Evolutionary conservation across 2,888 invertebrate species (phyloP), one percentile per base, ranked within the genome.

Genomic region (Crepidodera aurea): DNA sequence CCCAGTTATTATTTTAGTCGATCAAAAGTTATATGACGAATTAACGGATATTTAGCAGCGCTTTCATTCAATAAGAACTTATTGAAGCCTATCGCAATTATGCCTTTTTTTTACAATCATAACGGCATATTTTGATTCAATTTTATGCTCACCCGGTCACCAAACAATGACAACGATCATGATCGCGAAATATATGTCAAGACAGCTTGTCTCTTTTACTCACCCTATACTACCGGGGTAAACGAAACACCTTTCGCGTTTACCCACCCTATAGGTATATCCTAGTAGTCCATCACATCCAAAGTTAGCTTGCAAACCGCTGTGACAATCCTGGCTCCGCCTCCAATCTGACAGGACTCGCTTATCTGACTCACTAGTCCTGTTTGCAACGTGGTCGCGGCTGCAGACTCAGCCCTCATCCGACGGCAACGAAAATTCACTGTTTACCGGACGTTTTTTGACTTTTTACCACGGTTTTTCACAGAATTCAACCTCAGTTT

Each of bases 321-420:
- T 79, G 79, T 80, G 80, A 80, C 81, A 79, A 79, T 79, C 77
- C 78, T 74, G 77, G 63, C 77, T 74, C 79, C 79, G 77, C 79
- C 79, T 75, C 70, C 69, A 58, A 68, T 71, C 73, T 72, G 76
- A 74, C 75, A 78, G 77, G 76, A 78, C 73, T 71, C 78, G 75
- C 74, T 78, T 77, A 76, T 78, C 74, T 77, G 77, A 76, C 75
- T 77, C 78, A 77, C 74, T 78, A 81, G 79, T 79, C 79, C 77
- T 77, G 78, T 75, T 75, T 75, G 73, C 74, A 73, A 72, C 78
- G 78, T 75, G 78, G 69, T 70, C 76, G 75, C 75, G 70, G 69
- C 69, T 66, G 68, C 70, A 73, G 72, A 73, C 72, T 70, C 71
- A 69, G 69, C 68, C 72, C 71, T 66, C 76, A 70, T 75, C 77